A percentile compares a stretch with the other conserved stretches of the same genome.
Conservation (phyloP, 2,113 vertebrate genomes). For the Urocitellus parryii region DNA sequence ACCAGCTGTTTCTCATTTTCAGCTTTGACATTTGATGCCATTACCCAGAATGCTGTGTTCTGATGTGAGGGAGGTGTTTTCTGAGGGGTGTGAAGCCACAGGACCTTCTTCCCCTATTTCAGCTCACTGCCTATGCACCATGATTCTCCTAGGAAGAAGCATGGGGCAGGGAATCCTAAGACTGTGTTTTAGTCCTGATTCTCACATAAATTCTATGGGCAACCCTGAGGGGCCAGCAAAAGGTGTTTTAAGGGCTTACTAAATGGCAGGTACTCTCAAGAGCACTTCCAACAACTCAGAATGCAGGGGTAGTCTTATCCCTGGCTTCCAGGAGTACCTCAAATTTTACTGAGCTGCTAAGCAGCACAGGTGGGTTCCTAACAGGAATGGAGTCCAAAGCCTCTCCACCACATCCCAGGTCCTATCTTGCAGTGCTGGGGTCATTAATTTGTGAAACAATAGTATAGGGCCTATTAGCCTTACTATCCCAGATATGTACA, state of each 20-base stretch:
- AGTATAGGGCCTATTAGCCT: background rate
- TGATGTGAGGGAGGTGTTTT: background rate
- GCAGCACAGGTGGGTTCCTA: background rate
- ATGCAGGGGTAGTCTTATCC: background rate
- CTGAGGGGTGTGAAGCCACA: background rate
- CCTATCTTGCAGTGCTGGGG: background rate
- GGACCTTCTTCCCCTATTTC: background rate
- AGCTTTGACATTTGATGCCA: slow-evolving; percentile 38
- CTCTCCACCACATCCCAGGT: background rate
- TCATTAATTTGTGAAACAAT: background rate
- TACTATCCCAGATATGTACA: background rate
- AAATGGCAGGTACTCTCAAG: background rate
- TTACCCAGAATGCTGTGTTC: background rate
- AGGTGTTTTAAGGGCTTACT: background rate
- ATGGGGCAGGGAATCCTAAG: background rate
- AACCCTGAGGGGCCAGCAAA: background rate
- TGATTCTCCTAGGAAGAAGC: background rate
- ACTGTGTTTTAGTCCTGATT: background rate
- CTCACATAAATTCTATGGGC: background rate
- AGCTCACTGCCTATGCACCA: background rate
- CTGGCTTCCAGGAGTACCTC: background rate
- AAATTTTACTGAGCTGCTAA: background rate
- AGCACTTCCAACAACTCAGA: background rate
- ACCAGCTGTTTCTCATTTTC: slow-evolving; percentile 63
- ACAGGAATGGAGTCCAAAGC: background rate